Evolutionary conservation across 1,140 invertebrate species (phyloP).

Genomic region (Ruditapes philippinarum): DNA sequence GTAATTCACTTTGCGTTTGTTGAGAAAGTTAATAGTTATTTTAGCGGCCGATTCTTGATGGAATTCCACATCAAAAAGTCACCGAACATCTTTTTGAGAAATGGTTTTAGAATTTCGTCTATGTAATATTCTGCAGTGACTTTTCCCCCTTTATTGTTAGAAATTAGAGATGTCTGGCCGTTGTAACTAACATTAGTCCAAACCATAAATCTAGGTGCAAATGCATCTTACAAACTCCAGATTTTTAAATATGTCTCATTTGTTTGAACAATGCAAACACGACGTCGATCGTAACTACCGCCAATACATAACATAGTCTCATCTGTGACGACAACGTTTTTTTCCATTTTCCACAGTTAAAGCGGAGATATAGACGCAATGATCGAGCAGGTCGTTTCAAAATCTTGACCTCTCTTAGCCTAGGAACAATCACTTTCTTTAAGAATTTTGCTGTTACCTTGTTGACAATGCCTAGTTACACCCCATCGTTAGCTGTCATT

Average conservation of each 20-base stretch:
- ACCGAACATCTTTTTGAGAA: not conserved
- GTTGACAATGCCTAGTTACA: conserved; percentile 10
- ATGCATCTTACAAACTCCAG: not conserved
- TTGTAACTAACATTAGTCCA: not conserved
- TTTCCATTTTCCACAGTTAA: conserved; percentile 28
- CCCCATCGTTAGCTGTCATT: not conserved
- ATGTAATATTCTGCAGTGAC: not conserved
- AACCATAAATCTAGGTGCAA: not conserved
- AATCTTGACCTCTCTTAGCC: conserved; percentile 36
- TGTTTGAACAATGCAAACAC: not conserved
- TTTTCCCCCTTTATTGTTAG: not conserved
- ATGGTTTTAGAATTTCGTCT: not conserved
- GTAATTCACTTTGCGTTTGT: not conserved
- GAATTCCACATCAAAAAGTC: not conserved
- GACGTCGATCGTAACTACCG: not conserved
- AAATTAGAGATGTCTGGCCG: not conserved
- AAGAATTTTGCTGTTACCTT: not conserved
- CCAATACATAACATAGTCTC: conserved; percentile 19
- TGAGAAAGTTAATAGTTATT: not conserved
- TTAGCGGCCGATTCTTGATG: conserved; percentile 14
- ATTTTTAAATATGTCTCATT: not conserved
- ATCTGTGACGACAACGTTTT: conserved; percentile 4
- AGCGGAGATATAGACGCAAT: conserved; percentile 32
- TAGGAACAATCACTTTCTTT: conserved; percentile 17
- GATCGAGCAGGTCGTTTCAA: conserved; percentile 30